phyloP scores from a whole-genome alignment of 2,888 invertebrate species.

The Anthophora plumipes region DNA sequence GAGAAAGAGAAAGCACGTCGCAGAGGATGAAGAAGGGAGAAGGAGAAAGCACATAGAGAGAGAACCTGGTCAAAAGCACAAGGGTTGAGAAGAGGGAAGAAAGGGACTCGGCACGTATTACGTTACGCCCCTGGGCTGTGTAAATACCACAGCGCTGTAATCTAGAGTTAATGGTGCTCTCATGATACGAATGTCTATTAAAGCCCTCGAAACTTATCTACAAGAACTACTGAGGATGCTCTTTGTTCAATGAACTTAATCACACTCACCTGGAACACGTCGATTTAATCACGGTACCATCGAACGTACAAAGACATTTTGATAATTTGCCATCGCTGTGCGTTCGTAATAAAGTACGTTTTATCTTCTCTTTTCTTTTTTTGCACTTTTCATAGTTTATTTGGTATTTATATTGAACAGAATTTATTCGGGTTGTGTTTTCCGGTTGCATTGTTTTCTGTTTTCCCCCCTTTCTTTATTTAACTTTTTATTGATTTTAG shows the following conservation, averaged over 20 bases:
- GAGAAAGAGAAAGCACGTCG: not conserved
- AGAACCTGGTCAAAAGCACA: conserved; percentile 52
- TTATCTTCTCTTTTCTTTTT: not conserved
- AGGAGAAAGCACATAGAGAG: conserved; percentile 16
- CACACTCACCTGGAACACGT: conserved; percentile 32
- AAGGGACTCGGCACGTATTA: conserved; percentile 71
- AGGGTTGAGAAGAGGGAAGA: conserved; percentile 47
- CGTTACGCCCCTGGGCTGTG: conserved; percentile 77
- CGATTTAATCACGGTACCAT: conserved; percentile 4
- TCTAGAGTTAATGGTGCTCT: conserved; percentile 82
- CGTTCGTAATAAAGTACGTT: not conserved
- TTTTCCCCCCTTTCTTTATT: too few species aligned
- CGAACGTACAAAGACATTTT: not conserved
- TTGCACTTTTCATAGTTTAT: not conserved
- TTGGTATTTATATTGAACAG: not conserved
- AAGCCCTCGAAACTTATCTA: conserved; percentile 60
- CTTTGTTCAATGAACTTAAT: conserved; percentile 46
- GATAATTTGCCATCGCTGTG: not conserved
- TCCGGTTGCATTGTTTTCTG: too few species aligned
- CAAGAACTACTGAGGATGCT: conserved; percentile 38
- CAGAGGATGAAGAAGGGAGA: not conserved
- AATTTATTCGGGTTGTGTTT: too few species aligned
- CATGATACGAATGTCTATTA: conserved; percentile 70
- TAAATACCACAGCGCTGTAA: conserved; percentile 80
- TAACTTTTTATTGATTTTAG: not conserved